Evolutionary conservation across 2,113 vertebrate genomes (phyloP), one percentile per base, ranked within the genome.

Genomic region (Oplegnathus fasciatus): DNA sequence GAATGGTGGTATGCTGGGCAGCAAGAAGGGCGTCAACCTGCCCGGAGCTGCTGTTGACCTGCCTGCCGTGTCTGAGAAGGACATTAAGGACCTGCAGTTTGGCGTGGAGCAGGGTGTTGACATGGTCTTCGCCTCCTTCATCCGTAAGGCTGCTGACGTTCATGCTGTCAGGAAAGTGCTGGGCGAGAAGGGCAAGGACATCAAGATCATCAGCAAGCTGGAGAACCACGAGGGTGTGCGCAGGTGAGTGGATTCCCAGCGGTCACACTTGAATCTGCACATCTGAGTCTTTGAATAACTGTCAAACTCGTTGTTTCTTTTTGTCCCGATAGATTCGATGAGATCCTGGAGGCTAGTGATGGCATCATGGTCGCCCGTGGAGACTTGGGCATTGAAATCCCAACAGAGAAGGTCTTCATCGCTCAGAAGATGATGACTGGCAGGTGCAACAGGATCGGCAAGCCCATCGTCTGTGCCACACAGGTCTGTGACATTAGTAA

Each of bases 391-490:
- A 99, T 99, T 0, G 98, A 99, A 95, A 99, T 99, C 91, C 98
- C 98, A 0, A 97, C 97, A 65, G 98, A 99, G 88, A 99, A 99
- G 87, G 98, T 99, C 85, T 99, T 99, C 93, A 90, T 99, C 0
- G 98, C 98, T 55, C 98, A 99, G 94, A 99, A 99, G 94, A 99
- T 99, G 98, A 98, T 99, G 97, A 99, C 99, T 18, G 97, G 98
- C 17, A 96, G 96, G 13, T 99, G 98, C 96, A 98, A 97, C 94
- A 97, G 97, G 79, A 95, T 97, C 24, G 98, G 98, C 75, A 99
- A 99, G 83, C 98, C 98, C 48, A 96, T 99, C 83, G 96, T 97
- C 93, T 99, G 98, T 75, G 98, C 98, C 85, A 99, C 98, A 30
- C 98, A 99, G 98, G 98, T 97, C 57, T 18, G 72, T 61, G 13